phyloP scores from a whole-genome alignment of 2,113 vertebrate species.

The Pteruthius melanotis region DNA sequence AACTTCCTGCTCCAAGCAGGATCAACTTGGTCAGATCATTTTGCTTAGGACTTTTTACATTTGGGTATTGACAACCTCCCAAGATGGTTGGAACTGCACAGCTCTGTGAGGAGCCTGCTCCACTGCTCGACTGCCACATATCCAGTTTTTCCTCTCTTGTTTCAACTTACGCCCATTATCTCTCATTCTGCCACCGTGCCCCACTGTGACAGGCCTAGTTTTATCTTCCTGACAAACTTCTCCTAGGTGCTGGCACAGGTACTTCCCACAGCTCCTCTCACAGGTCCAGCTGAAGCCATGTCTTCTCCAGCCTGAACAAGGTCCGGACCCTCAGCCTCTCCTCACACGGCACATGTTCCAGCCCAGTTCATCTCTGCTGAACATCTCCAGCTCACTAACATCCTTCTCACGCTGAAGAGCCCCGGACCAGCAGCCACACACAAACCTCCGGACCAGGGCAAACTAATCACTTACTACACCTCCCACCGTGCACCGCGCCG shows the following conservation, averaged over 20 bases:
- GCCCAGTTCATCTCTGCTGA: not conserved
- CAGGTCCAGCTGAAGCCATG: not conserved
- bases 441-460: fast-evolving
- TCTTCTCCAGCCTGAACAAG: not conserved
- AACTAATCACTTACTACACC: not conserved
- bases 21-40: not conserved
- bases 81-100: not conserved
- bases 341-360: not conserved
- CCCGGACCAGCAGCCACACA: not conserved
- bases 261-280: not conserved
- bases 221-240: not conserved
- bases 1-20: not conserved
- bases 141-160: not conserved
- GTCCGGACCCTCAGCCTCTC: not conserved
- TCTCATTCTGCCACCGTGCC: not conserved
- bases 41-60: not conserved
- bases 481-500: not conserved
- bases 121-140: not conserved
- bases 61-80: not conserved
- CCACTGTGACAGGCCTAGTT: not conserved
- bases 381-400: not conserved
- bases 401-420: not conserved
- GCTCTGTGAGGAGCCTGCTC: not conserved
- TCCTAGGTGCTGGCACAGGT: not conserved
- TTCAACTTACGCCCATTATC: not conserved